Conservation (phyloP, 2,888 invertebrate genomes). For the Frankliniella fusca region DNA sequence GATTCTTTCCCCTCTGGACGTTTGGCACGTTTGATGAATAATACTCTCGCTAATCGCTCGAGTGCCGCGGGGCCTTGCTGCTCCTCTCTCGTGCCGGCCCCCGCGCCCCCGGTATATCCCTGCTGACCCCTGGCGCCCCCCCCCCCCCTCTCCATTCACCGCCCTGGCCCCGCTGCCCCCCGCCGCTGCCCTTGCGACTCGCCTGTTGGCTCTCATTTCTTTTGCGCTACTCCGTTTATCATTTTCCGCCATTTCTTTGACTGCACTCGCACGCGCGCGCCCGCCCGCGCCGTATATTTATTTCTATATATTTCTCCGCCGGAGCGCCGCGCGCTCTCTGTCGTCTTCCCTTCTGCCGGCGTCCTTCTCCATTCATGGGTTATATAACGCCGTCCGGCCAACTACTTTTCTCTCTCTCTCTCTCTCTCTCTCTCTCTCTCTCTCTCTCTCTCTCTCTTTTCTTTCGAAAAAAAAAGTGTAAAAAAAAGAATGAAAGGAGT, state of each 20-base stretch:
- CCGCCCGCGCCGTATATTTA: no score
- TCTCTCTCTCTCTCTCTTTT: background rate
- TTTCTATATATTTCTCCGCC: background rate
- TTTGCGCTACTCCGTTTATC: background rate
- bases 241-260: background rate
- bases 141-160: no score
- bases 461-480: background rate
- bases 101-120: background rate
- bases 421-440: background rate
- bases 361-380: background rate
- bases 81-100: background rate
- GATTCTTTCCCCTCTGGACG: background rate
- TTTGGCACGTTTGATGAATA: background rate
- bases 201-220: no score
- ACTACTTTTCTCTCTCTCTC: background rate
- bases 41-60: background rate
- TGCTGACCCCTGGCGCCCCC: background rate
- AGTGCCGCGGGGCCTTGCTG: no score
- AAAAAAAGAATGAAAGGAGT: background rate
- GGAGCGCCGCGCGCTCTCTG: background rate
- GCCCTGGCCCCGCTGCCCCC: no score
- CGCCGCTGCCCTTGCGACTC: no score
- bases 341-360: background rate
- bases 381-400: background rate
- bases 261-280: no score